These are phyloP conservation scores for Neolamprologus variostigma DNA, from an alignment of 2,113 vertebrate species.

Conservation along the genomic window DNA sequence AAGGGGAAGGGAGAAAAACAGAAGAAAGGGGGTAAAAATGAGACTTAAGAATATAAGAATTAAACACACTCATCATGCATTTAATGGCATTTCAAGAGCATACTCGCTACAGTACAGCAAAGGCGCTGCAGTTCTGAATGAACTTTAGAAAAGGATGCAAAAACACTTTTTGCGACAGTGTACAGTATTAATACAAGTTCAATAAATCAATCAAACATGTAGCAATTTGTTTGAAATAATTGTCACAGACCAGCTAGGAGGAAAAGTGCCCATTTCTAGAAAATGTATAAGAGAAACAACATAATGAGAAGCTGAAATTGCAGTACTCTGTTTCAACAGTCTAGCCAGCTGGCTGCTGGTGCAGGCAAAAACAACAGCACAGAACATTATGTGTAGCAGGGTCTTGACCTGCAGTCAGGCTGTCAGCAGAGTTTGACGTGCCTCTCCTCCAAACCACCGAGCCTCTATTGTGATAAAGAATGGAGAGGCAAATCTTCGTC, in stretches of 20 bases:
- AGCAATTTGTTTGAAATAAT: neutral
- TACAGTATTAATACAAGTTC: neutral
- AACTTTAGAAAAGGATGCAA: neutral
- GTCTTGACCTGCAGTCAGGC: conserved; percentile 47
- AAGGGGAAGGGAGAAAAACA: neutral
- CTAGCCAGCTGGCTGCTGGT: conserved; percentile 18
- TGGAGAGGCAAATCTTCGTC: conserved; percentile 30
- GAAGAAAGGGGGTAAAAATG: neutral
- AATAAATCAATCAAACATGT: neutral
- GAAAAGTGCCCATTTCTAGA: neutral
- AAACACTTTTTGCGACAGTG: neutral
- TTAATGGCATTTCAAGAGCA: neutral
- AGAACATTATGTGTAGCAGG: conserved; percentile 40
- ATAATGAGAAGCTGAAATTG: neutral
- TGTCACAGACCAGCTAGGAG: neutral
- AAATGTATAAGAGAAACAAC: neutral
- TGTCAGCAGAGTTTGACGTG: conserved; percentile 40
- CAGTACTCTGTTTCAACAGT: neutral
- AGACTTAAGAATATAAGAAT: neutral
- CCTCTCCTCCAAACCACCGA: conserved; percentile 33
- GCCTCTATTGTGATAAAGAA: conserved; percentile 45
- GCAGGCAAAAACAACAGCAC: conserved; percentile 21
- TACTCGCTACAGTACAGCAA: neutral
- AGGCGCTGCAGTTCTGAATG: neutral
- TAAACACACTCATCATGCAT: neutral